Percentiles rank a stretch among this genome's conserved stretches.
Evolutionary conservation across 2,797 vertebrate genomes (phyloP).

Genomic region (Numenius phaeopus): DNA sequence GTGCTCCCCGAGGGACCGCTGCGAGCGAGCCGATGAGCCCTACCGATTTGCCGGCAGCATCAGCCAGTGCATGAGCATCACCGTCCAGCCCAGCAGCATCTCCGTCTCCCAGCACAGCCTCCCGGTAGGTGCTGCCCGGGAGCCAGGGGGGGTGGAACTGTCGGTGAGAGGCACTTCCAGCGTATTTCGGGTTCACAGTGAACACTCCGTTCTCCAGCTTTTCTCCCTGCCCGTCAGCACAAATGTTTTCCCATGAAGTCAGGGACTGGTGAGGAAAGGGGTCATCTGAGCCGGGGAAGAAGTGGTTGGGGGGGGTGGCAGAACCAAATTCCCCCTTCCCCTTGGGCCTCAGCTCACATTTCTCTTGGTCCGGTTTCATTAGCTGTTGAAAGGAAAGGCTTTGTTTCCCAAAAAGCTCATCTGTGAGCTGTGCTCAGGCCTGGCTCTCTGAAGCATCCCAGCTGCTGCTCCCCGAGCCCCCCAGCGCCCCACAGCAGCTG

Average conservation of each 20-base stretch:
- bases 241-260: conserved; percentile 30
- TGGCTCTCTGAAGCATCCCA: conserved; percentile 5
- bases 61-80: conserved; percentile 90
- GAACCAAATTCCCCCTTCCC: conserved; percentile 19
- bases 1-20: conserved; percentile 92
- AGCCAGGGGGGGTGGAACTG: fast-evolving
- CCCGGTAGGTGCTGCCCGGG: conserved; percentile 81
- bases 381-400: conserved; percentile 35
- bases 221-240: not conserved
- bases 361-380: not conserved
- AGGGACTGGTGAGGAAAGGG: not conserved
- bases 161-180: not conserved
- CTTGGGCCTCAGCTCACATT: conserved; percentile 38
- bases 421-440: not conserved
- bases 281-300: not conserved
- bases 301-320: not conserved
- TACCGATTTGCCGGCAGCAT: conserved; percentile 92
- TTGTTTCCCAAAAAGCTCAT: conserved; percentile 50
- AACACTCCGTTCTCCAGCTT: not conserved
- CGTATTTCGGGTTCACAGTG: fast-evolving
- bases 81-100: conserved; percentile 93
- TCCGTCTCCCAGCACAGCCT: conserved; percentile 93
- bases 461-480: not conserved
- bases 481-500: not conserved
- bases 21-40: conserved; percentile 89